These are phyloP conservation scores for Bradypus variegatus DNA, from an alignment of 2,797 vertebrate species.

Conservation along the genomic window DNA sequence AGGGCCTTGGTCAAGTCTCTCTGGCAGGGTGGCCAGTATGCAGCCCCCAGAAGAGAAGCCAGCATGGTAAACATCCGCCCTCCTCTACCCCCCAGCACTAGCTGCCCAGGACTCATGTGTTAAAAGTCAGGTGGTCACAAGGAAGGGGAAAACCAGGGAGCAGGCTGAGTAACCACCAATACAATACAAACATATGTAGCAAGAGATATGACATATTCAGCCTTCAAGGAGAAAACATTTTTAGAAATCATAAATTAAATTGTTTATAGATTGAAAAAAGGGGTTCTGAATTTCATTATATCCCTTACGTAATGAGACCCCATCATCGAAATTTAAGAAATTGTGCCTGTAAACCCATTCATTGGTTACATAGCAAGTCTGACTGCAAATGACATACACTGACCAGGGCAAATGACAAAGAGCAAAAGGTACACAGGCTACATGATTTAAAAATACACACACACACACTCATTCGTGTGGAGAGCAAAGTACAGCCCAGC, in stretches of 20 bases:
- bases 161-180: not conserved
- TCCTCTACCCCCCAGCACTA: not conserved
- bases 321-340: not conserved
- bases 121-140: not conserved
- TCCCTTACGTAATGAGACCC: not conserved
- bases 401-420: not conserved
- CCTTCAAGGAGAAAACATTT: not conserved
- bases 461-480: not conserved
- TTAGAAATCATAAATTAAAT: not conserved
- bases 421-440: not conserved
- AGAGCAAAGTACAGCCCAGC: not conserved
- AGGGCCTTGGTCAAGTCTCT: not conserved
- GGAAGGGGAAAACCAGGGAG: not conserved
- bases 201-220: too few relatives aligned
- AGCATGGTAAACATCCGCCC: too few relatives aligned
- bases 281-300: not conserved
- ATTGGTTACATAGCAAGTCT: not conserved
- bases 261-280: not conserved
- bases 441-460: not conserved
- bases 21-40: not conserved
- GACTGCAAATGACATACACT: not conserved
- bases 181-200: fast-evolving
- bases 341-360: not conserved
- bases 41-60: too few relatives aligned
- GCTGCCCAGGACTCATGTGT: not conserved